Percentiles rank a stretch among this genome's conserved stretches.
Evolutionary conservation across 2,113 vertebrate genomes (phyloP).

Genomic region (Vulpes vulpes): DNA sequence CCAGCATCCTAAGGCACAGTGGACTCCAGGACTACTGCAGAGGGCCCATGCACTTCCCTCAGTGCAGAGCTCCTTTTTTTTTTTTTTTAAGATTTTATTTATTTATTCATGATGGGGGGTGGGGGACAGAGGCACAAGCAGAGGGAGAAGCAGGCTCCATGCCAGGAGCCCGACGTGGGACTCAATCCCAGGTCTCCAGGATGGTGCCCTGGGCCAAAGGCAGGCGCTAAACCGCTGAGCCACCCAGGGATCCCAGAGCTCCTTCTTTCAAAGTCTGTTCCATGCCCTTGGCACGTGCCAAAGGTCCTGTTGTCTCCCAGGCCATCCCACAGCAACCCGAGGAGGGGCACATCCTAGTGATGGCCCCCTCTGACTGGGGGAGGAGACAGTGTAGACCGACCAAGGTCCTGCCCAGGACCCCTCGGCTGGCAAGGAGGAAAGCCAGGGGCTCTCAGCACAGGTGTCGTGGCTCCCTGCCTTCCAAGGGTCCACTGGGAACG

Average conservation of each 20-base stretch:
- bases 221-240: too few relatives aligned
- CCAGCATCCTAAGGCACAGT: background rate
- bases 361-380: background rate
- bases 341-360: fast-evolving
- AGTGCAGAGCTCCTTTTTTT: background rate
- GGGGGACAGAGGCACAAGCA: too few relatives aligned
- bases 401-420: background rate
- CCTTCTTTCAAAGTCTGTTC: background rate
- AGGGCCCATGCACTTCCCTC: fast-evolving
- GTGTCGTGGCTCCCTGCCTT: background rate
- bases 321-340: background rate
- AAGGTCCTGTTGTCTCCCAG: background rate
- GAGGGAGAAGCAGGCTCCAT: too few relatives aligned
- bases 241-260: background rate
- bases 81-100: too few relatives aligned
- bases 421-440: background rate
- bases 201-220: too few relatives aligned
- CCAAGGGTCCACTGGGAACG: background rate
- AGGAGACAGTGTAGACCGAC: background rate
- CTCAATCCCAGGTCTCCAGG: too few relatives aligned
- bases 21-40: background rate
- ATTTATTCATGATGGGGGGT: too few relatives aligned
- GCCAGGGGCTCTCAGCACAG: background rate
- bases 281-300: background rate
- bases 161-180: too few relatives aligned